Conservation (phyloP, 2,113 vertebrate species). For the Dipodomys stephensi region DNA sequence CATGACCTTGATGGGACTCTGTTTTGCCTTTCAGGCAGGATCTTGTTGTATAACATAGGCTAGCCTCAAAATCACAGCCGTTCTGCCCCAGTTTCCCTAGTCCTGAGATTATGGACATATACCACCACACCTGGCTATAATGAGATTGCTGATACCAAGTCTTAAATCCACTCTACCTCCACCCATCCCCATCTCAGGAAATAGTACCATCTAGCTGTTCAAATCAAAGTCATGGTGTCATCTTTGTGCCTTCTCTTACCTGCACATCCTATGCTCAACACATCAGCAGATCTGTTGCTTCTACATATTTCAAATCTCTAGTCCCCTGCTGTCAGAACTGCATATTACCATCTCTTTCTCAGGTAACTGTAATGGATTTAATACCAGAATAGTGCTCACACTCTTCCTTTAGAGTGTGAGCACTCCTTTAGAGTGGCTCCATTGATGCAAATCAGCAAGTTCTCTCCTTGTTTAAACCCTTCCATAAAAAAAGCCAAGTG, state of each 20-base stretch:
- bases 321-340: background rate
- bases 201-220: background rate
- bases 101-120: no score
- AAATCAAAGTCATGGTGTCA: background rate
- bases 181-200: background rate
- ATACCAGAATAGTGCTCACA: background rate
- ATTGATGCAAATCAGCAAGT: background rate
- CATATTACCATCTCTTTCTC: background rate
- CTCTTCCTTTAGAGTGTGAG: no score
- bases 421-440: background rate
- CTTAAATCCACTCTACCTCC: background rate
- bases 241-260: background rate
- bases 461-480: background rate
- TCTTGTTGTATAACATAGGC: no score
- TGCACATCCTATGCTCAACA: background rate
- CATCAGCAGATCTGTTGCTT: background rate
- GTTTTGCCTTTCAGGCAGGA: no score
- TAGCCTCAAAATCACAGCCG: no score
- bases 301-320: background rate
- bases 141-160: background rate
- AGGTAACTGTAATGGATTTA: background rate
- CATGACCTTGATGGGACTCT: no score
- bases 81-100: no score
- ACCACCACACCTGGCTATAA: no score
- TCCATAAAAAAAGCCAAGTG: no score